These are phyloP conservation scores for Nymphalis polychloros DNA, from an alignment of 2,888 invertebrate genomes.

Conservation along the genomic window DNA sequence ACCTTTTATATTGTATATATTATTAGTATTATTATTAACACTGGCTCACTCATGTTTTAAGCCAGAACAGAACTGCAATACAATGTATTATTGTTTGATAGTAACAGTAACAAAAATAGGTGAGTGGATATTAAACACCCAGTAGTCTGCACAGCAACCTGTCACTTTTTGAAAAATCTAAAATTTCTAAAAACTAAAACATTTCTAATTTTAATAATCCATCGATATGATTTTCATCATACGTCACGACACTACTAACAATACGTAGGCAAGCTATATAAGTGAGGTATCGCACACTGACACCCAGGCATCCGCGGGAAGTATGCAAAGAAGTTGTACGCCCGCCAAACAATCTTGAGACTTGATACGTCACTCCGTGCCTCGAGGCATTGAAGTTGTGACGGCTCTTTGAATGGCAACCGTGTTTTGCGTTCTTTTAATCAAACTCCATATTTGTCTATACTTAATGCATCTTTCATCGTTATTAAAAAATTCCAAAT, in stretches of 20 bases:
- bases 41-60: too few relatives aligned
- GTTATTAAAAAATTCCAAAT: background rate
- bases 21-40: too few relatives aligned
- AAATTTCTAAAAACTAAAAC: background rate
- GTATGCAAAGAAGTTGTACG: slow-evolving; percentile 80
- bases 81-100: too few relatives aligned
- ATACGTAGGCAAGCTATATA: slow-evolving; percentile 78
- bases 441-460: slow-evolving; percentile 29
- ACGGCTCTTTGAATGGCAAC: slow-evolving; percentile 32
- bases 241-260: slow-evolving; percentile 58
- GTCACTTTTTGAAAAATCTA: background rate
- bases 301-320: slow-evolving; percentile 75
- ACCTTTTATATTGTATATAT: too few relatives aligned
- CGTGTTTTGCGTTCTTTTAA: slow-evolving; percentile 32
- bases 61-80: too few relatives aligned
- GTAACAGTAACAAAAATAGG: too few relatives aligned
- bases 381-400: slow-evolving; percentile 45
- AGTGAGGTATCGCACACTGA: slow-evolving; percentile 80
- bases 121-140: too few relatives aligned
- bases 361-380: slow-evolving; percentile 44
- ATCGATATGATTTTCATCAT: slow-evolving; percentile 48
- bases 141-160: too few relatives aligned
- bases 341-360: slow-evolving; percentile 64
- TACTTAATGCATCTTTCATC: slow-evolving; percentile 1
- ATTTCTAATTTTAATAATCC: background rate